These are phyloP conservation scores for Drosophila gaucha DNA, from an alignment of 2,888 invertebrate species.

Conservation along the genomic window DNA sequence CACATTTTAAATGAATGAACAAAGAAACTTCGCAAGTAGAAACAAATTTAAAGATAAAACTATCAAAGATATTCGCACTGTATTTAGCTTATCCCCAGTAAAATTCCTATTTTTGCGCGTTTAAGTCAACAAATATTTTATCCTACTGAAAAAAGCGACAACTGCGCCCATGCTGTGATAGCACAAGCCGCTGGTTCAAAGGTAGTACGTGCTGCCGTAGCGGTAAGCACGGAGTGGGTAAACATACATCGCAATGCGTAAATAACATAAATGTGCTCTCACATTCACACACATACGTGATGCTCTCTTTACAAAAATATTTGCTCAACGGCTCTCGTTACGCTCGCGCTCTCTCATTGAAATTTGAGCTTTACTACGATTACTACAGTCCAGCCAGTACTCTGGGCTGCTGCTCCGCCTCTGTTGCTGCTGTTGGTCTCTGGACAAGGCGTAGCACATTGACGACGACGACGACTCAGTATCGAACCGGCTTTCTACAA, in stretches of 20 bases:
- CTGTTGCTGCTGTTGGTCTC: slow-evolving; percentile 39
- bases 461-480: slow-evolving; percentile 73
- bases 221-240: slow-evolving; percentile 26
- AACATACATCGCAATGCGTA: slow-evolving; percentile 69
- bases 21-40: too few species aligned
- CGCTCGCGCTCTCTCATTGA: slow-evolving; percentile 36
- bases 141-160: slow-evolving; percentile 27
- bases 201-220: slow-evolving; percentile 46
- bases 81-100: too few species aligned
- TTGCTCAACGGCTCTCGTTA: slow-evolving; percentile 35
- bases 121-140: neutral
- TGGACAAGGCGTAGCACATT: slow-evolving; percentile 75
- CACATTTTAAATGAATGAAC: too few species aligned
- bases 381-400: slow-evolving; percentile 52
- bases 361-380: slow-evolving; percentile 75
- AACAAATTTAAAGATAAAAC: too few species aligned
- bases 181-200: slow-evolving; percentile 46
- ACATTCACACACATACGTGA: slow-evolving; percentile 4
- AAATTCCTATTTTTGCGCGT: too few species aligned
- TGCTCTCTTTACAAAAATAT: slow-evolving; percentile 1
- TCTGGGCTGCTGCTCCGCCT: slow-evolving; percentile 48
- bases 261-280: slow-evolving; percentile 45
- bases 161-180: slow-evolving; percentile 61
- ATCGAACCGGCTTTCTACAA: slow-evolving; percentile 85
- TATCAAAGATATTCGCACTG: too few species aligned